Evolutionary conservation across 1,140 invertebrate genomes (phyloP).

Genomic region (Dufourea novaeangliae): DNA sequence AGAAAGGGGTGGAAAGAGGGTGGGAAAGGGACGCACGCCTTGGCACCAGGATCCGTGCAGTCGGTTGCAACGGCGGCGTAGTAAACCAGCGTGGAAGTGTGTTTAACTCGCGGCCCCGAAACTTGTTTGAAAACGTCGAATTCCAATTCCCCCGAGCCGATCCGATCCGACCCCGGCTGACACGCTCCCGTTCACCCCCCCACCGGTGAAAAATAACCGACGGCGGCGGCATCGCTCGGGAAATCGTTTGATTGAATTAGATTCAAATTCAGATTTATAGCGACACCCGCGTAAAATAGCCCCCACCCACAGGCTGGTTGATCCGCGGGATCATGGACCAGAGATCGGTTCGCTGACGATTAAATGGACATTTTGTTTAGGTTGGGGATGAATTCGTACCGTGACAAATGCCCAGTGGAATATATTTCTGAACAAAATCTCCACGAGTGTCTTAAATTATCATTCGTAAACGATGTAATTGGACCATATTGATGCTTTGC

Average conservation of each 20-base stretch:
- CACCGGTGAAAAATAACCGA: conserved; percentile 41
- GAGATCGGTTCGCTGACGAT: not conserved
- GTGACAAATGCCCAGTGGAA: no score
- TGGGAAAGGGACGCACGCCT: not conserved
- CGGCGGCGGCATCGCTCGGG: not conserved
- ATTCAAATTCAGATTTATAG: conserved; percentile 53
- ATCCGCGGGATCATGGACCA: not conserved
- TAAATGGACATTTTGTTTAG: not conserved
- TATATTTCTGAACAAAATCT: no score
- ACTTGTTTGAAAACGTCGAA: conserved; percentile 50
- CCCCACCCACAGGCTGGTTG: no score
- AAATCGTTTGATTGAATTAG: conserved; percentile 48
- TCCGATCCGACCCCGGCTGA: not conserved
- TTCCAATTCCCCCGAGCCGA: conserved; percentile 50
- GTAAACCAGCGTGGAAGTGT: conserved; percentile 52
- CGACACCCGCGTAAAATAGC: not conserved
- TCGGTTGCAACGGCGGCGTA: not conserved
- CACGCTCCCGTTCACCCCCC: conserved; percentile 14
- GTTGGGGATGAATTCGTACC: no score
- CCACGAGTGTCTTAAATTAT: no score
- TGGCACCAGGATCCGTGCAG: not conserved
- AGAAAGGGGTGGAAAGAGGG: not conserved
- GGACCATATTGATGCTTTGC: no score
- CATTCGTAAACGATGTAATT: no score
- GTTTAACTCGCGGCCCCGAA: conserved; percentile 50